These are phyloP conservation scores for Prolemur simus DNA, from an alignment of 2,113 vertebrate genomes.

Conservation along the genomic window DNA sequence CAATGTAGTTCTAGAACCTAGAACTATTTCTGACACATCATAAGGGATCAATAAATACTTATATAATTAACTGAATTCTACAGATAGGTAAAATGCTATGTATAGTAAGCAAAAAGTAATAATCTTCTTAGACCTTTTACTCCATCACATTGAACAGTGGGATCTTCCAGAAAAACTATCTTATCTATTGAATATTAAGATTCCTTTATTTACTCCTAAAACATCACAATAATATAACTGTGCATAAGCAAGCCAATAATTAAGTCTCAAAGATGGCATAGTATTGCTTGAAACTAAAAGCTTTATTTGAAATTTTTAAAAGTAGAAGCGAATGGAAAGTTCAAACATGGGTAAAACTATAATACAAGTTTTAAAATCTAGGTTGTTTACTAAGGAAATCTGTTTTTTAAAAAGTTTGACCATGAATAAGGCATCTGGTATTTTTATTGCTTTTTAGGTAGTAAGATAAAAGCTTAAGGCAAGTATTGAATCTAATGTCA, in stretches of 20 bases:
- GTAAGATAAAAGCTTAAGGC: background rate
- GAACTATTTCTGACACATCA: background rate
- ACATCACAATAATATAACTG: background rate
- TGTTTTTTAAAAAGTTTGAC: background rate
- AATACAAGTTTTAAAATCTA: constrained; percentile 10
- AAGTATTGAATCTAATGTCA: constrained; percentile 4
- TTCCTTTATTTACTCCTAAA: background rate
- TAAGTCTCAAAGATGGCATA: background rate
- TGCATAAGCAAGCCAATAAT: background rate
- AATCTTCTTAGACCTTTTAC: background rate
- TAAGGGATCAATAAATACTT: background rate
- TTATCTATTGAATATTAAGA: background rate
- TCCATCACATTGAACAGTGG: background rate
- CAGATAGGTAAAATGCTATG: background rate
- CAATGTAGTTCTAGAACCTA: background rate
- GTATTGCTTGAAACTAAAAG: constrained; percentile 1
- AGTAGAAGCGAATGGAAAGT: background rate
- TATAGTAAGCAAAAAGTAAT: background rate
- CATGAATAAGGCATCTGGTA: background rate
- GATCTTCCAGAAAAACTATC: background rate
- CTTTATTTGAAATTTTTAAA: background rate
- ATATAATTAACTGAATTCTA: background rate
- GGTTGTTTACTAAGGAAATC: background rate
- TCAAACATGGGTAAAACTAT: background rate
- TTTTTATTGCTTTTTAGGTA: constrained; percentile 20